phyloP scores from a whole-genome alignment of 2,797 vertebrate genomes.

The Halcyon leucocephala region DNA sequence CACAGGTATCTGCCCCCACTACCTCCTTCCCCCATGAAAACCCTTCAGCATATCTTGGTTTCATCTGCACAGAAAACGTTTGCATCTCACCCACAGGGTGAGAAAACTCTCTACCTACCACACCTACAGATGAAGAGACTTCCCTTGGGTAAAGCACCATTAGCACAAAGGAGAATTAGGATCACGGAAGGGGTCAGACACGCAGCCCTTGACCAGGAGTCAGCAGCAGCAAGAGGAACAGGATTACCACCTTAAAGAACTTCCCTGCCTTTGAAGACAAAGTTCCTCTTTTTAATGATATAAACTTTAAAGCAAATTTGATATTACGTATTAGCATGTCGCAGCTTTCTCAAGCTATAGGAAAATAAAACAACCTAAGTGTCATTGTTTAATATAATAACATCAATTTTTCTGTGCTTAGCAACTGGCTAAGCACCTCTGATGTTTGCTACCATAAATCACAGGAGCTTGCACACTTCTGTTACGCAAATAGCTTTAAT shows the following conservation, averaged over 20 bases:
- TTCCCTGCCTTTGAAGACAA: neutral
- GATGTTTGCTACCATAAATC: neutral
- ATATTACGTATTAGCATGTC: neutral
- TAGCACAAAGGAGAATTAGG: neutral
- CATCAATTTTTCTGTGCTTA: neutral
- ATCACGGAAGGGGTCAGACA: neutral
- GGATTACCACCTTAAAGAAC: neutral
- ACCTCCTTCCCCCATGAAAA: neutral
- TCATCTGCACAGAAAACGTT: neutral
- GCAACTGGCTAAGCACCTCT: neutral
- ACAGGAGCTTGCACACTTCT: neutral
- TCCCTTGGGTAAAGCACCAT: neutral
- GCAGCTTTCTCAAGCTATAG: neutral
- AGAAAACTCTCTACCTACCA: neutral
- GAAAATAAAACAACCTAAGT: neutral
- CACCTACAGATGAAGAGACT: neutral
- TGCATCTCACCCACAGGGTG: neutral
- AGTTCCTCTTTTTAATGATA: neutral
- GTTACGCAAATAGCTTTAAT: neutral
- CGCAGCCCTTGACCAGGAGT: rapidly evolving
- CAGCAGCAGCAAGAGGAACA: neutral
- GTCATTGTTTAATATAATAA: neutral
- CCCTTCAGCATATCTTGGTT: neutral
- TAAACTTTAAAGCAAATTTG: neutral
- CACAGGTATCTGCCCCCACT: neutral